These are phyloP conservation scores for Lasaia peninsularis DNA, from an alignment of 1,140 invertebrate genomes.

Conservation along the genomic window DNA sequence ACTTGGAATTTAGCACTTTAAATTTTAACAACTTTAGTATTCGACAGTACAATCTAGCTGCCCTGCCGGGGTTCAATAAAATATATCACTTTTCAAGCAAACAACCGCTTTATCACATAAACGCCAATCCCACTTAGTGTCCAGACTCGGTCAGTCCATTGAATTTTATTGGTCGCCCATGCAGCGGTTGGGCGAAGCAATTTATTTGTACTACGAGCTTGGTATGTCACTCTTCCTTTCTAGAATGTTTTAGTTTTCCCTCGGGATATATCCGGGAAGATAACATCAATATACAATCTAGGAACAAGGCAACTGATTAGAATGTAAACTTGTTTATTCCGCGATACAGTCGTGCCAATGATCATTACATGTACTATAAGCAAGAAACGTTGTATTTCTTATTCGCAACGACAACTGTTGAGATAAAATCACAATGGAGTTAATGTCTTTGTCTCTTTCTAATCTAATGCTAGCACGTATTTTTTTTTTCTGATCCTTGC, in stretches of 20 bases:
- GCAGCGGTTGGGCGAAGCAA: slow-evolving; percentile 3
- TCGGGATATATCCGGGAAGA: slow-evolving; percentile 9
- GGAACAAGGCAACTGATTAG: slow-evolving; percentile 6
- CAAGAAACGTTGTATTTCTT: slow-evolving; percentile 2
- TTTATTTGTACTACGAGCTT: slow-evolving; percentile 14
- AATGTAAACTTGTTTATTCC: slow-evolving; percentile 9
- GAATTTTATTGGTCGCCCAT: slow-evolving; percentile 14
- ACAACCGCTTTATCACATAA: slow-evolving; percentile 30
- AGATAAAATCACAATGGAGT: background rate
- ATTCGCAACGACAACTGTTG: background rate
- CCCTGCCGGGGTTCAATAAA: slow-evolving; percentile 17
- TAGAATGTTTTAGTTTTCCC: slow-evolving; percentile 3
- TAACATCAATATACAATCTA: slow-evolving; percentile 9
- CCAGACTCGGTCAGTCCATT: slow-evolving; percentile 15
- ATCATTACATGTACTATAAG: slow-evolving; percentile 5
- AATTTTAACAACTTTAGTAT: slow-evolving; percentile 5
- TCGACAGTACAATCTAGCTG: background rate
- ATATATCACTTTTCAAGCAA: slow-evolving; percentile 24
- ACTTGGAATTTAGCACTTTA: background rate
- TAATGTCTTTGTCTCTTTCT: background rate
- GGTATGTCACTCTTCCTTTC: slow-evolving; percentile 5
- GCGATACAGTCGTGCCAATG: slow-evolving; percentile 2
- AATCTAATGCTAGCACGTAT: background rate
- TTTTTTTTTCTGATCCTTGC: background rate
- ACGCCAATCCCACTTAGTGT: slow-evolving; percentile 32